phyloP scores from a whole-genome alignment of 2,888 invertebrate species.

The Nebria brevicollis region DNA sequence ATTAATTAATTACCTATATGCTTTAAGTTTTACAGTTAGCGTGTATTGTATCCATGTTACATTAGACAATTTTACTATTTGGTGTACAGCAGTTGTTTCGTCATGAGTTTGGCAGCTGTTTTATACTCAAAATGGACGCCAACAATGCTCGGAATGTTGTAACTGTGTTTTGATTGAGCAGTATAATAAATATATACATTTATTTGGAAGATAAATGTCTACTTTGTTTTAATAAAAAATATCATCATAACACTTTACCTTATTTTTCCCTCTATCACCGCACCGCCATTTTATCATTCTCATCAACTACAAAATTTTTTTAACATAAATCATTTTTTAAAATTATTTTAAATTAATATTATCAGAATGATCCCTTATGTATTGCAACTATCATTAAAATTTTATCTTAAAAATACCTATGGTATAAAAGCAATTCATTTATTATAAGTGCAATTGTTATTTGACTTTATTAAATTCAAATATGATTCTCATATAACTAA shows the following conservation, averaged over 20 bases:
- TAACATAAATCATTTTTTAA: too few species aligned
- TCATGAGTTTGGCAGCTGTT: conserved; percentile 53
- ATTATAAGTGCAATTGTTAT: too few species aligned
- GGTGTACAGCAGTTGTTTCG: conserved; percentile 66
- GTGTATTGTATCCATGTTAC: conserved; percentile 66
- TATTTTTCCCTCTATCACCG: background rate
- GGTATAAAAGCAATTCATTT: too few species aligned
- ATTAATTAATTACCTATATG: conserved; percentile 46
- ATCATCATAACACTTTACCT: conserved; percentile 6
- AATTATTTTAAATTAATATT: too few species aligned
- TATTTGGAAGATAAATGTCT: conserved; percentile 66
- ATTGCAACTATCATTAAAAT: too few species aligned
- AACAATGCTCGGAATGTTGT: conserved; percentile 62
- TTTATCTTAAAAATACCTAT: too few species aligned
- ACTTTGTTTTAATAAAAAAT: conserved; percentile 31
- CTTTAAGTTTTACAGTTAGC: conserved; percentile 60
- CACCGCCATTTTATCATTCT: too few species aligned
- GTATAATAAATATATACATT: conserved; percentile 82
- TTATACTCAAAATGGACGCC: conserved; percentile 50
- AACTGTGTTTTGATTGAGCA: conserved; percentile 73
- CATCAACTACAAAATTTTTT: too few species aligned
- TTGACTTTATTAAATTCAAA: too few species aligned
- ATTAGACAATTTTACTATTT: conserved; percentile 67
- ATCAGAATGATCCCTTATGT: too few species aligned
- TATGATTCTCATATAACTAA: too few species aligned